A percentile compares a stretch with the other conserved stretches of the same genome.
Conservation (phyloP, 1,140 invertebrate genomes). For the Drosophila neocordata region DNA sequence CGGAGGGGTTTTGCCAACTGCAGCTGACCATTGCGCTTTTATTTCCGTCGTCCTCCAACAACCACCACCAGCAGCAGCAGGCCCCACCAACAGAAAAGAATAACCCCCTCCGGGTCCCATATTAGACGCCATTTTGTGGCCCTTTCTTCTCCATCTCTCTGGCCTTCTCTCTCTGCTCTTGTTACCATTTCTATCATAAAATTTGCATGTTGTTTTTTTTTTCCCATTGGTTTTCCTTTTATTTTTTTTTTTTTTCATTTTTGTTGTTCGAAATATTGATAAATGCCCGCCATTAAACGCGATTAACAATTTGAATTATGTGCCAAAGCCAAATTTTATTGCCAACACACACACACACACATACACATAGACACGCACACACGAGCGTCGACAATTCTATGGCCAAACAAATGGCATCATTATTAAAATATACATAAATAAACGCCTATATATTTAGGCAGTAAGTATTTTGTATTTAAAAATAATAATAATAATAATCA, state of each 20-base stretch:
- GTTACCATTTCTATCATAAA: conserved; percentile 8
- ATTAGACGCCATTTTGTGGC: conserved; percentile 68
- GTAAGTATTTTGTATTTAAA: conserved; percentile 40
- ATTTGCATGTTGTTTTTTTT: conserved; percentile 55
- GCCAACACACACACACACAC: conserved; percentile 50
- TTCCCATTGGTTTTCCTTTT: background rate
- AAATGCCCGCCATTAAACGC: conserved; percentile 80
- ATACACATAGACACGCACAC: background rate
- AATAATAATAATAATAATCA: conserved; percentile 20
- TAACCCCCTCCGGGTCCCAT: too few relatives aligned
- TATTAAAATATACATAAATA: conserved; percentile 68
- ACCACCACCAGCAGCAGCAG: background rate
- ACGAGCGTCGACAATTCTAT: conserved; percentile 60
- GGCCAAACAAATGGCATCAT: conserved; percentile 78
- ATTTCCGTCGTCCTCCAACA: conserved; percentile 57
- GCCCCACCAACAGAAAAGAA: too few relatives aligned
- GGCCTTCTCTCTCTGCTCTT: background rate
- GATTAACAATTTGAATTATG: conserved; percentile 81
- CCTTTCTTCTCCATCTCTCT: background rate
- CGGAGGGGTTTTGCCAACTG: conserved; percentile 26
- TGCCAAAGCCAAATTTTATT: conserved; percentile 81
- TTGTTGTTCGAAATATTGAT: conserved; percentile 68
- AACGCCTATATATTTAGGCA: conserved; percentile 34
- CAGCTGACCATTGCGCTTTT: conserved; percentile 75
- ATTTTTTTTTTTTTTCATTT: background rate